Evolutionary conservation across 2,113 vertebrate species (phyloP), one percentile per base, ranked within the genome.

Genomic region (Andinoacara biseriatus): DNA sequence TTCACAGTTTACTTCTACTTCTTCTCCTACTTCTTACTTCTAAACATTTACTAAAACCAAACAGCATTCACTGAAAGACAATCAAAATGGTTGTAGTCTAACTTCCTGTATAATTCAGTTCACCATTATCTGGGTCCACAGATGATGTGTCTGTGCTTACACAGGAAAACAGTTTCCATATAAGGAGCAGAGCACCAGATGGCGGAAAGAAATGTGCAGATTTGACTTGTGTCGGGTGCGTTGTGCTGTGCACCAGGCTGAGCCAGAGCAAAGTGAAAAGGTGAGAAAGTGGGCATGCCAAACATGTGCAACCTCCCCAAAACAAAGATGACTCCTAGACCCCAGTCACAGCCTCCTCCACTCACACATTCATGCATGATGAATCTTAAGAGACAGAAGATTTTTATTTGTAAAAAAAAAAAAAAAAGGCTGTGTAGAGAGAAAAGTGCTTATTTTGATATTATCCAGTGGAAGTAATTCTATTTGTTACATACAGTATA

Each of bases 131-230:
- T 74, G 17, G 31, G 54, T 29, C 52, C 59, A 58, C 76, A 85
- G 85, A 91, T 31, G 29, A 9, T 58, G 61, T 33, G 77, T 52
- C 58, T 69, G 29, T 82, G 31, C 74, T 83, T 40, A 10, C 54
- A 84, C 13, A 83, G 59, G 85, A 83, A 82, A 81, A 88, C 26
- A 72, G 29, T 60, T 79, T 57, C 75, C 60, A 38, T 67, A 81
- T 74, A 58, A 76, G 78, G 54, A 86, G 38, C 29, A 31, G 40
- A 62, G 43, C 63, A 79, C 3, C 90, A 94, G 89, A 90, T 88
- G 91, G 89, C 67, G 54, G 81, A 58, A 80, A 13, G 38, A 82
- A 35, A 26, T 2, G 56, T 57, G 26, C 56, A 8, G 46, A 75
- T 52, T 67, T 83, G 76, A 75, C 63, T 67, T 78, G 63, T 83